Conservation (phyloP, 2,888 invertebrate genomes). For the Polyommatus iphigenia region DNA sequence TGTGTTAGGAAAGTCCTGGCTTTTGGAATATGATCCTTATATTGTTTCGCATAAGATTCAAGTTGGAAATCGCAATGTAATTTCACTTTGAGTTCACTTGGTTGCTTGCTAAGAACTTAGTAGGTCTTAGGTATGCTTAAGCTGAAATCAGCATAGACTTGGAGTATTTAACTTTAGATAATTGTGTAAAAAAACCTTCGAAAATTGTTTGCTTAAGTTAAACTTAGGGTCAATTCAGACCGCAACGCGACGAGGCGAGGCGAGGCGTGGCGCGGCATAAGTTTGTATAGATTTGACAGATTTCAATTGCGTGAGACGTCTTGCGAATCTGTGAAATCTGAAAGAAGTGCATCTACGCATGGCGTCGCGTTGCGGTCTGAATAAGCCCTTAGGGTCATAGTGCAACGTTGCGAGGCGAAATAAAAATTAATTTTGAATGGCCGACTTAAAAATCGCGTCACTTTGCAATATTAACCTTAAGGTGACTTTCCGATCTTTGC, state of each 20-base stretch:
- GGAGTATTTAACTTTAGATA: not conserved
- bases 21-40: not conserved
- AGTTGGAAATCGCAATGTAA: not conserved
- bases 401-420: not conserved
- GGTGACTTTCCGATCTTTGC: too few relatives aligned
- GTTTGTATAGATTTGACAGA: too few relatives aligned
- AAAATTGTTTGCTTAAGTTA: not conserved
- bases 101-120: slow-evolving; percentile 6
- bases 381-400: not conserved
- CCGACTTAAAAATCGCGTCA: too few relatives aligned
- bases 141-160: not conserved
- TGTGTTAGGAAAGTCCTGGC: slow-evolving; percentile 23
- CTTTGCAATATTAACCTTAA: too few relatives aligned
- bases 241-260: too few relatives aligned
- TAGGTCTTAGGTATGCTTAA: not conserved
- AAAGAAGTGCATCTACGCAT: too few relatives aligned
- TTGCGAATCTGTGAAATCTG: too few relatives aligned
- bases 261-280: too few relatives aligned
- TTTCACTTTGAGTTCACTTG: slow-evolving; percentile 2
- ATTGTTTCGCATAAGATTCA: not conserved
- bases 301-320: too few relatives aligned
- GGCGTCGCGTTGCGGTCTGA: too few relatives aligned
- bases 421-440: too few relatives aligned
- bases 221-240: not conserved
- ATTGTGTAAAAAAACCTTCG: not conserved